Evolutionary conservation across 2,888 invertebrate genomes (phyloP).

Genomic region (Diplazon laetatorius): DNA sequence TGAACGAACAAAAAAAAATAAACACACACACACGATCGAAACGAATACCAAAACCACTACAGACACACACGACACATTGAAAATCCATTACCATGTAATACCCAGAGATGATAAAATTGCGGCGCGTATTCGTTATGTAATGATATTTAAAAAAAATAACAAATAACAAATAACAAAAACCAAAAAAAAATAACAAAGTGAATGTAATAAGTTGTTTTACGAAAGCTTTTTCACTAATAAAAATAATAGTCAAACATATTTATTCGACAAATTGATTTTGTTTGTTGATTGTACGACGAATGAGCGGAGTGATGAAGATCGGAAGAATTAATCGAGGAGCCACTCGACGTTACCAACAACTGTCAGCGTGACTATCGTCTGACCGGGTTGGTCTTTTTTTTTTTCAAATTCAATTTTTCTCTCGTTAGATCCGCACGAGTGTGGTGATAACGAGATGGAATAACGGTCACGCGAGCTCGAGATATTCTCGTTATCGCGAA

Average conservation of each 20-base stretch:
- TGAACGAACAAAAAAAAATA: conserved; percentile 18
- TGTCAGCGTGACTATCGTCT: conserved; percentile 1
- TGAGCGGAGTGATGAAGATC: background rate
- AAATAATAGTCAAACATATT: conserved; percentile 76
- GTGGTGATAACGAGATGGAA: conserved; percentile 21
- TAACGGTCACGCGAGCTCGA: conserved; percentile 7
- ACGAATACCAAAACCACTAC: conserved; percentile 42
- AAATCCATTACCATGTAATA: conserved; percentile 53
- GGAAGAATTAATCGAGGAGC: background rate
- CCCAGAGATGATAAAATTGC: conserved; percentile 60
- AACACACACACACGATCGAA: conserved; percentile 1
- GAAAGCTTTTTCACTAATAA: conserved; percentile 80
- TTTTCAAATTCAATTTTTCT: too few species aligned
- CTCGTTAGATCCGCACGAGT: conserved; percentile 1
- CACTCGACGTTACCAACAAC: background rate
- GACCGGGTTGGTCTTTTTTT: background rate
- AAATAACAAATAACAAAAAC: too few species aligned
- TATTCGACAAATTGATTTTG: conserved; percentile 13
- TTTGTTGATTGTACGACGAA: background rate
- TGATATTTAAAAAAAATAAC: too few species aligned
- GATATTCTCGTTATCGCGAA: conserved; percentile 20
- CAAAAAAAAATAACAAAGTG: too few species aligned
- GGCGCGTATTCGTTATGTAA: conserved; percentile 68
- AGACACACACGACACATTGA: conserved; percentile 51
- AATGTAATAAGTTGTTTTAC: conserved; percentile 79